These are phyloP conservation scores for Menidia beryllina DNA, from an alignment of 2,113 vertebrate species.

Conservation along the genomic window DNA sequence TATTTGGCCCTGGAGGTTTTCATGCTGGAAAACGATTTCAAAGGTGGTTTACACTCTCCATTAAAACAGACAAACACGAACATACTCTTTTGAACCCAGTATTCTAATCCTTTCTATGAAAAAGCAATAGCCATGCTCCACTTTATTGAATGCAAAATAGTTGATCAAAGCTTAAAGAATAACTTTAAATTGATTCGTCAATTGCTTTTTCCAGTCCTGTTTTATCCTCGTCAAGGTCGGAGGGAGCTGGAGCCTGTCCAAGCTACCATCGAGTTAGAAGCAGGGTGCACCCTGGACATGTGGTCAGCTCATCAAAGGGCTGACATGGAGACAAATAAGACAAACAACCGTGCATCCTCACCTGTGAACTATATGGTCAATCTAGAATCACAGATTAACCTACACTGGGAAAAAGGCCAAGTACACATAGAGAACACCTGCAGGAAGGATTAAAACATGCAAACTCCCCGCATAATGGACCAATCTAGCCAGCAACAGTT, in stretches of 20 bases:
- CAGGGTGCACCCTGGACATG: background rate
- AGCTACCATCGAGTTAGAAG: background rate
- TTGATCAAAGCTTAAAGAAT: background rate
- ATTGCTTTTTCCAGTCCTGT: background rate
- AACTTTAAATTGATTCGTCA: background rate
- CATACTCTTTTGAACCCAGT: conserved; percentile 15
- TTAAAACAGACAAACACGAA: conserved; percentile 3
- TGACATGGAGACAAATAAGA: background rate
- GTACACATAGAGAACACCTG: too few species aligned
- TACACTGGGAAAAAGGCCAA: too few species aligned
- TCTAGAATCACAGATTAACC: background rate
- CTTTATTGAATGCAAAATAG: conserved; percentile 4
- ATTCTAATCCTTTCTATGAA: conserved; percentile 18
- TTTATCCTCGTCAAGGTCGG: background rate
- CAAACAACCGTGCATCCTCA: background rate
- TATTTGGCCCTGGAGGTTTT: conserved; percentile 38
- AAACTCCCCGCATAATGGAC: too few species aligned
- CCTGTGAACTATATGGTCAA: background rate
- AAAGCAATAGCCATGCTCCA: background rate
- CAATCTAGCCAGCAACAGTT: too few species aligned
- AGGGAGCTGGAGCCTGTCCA: background rate
- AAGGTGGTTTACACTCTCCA: conserved; percentile 10
- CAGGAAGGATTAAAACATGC: too few species aligned
- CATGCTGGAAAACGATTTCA: conserved; percentile 10
- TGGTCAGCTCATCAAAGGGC: too few species aligned